phyloP scores from a whole-genome alignment of 2,888 invertebrate species.

The Eutolmus rufibarbis region DNA sequence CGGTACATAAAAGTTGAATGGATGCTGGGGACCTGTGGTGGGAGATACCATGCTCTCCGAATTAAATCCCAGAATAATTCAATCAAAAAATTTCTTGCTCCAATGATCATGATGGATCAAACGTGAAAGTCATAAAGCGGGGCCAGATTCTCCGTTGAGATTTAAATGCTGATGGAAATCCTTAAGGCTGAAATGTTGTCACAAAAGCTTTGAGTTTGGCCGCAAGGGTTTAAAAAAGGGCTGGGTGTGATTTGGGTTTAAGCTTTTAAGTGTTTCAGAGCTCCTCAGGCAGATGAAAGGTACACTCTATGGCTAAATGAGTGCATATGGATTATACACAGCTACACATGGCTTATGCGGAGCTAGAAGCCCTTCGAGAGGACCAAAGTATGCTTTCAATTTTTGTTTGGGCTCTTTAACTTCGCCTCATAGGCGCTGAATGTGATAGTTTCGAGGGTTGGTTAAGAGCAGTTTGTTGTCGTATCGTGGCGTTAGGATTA shows the following conservation, averaged over 20 bases:
- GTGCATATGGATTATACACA: background rate
- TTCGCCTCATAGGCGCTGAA: background rate
- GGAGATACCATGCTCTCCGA: conserved; percentile 1
- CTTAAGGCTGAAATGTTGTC: conserved; percentile 5
- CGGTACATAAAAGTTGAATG: conserved; percentile 14
- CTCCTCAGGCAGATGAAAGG: background rate
- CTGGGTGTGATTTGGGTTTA: conserved; percentile 11
- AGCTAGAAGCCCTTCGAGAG: background rate
- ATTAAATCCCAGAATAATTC: conserved; percentile 40
- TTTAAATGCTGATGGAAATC: conserved; percentile 26
- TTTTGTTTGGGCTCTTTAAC: background rate
- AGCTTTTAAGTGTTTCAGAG: conserved; percentile 11
- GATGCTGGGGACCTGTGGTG: background rate
- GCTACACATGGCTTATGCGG: background rate
- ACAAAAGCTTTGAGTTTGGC: background rate
- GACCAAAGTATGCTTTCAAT: background rate
- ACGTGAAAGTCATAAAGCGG: conserved; percentile 29
- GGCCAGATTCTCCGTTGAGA: conserved; percentile 13
- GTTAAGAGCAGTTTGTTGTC: conserved; percentile 12
- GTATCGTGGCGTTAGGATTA: background rate
- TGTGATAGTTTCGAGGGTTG: background rate
- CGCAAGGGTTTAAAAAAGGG: conserved; percentile 9
- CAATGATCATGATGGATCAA: conserved; percentile 43
- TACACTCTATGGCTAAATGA: background rate
- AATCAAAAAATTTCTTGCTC: conserved; percentile 42